Conservation (phyloP, 2,888 invertebrate species). For the Halocaridina rubra region DNA sequence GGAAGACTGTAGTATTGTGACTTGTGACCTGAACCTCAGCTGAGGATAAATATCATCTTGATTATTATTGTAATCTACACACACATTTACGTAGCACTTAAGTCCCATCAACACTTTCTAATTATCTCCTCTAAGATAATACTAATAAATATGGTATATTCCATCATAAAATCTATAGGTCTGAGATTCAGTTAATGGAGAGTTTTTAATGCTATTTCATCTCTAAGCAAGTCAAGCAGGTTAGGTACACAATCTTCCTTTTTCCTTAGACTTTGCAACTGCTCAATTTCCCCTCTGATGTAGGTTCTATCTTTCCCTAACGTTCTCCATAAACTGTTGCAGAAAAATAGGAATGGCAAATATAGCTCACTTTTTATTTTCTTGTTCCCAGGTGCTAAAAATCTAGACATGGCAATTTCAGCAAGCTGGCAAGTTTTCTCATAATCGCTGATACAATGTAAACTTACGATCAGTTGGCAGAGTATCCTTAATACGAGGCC, state of each 20-base stretch:
- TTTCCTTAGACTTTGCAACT: conserved; percentile 3
- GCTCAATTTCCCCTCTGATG: conserved; percentile 34
- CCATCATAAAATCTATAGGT: too few relatives aligned
- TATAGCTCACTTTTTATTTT: conserved; percentile 47
- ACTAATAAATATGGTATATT: too few relatives aligned
- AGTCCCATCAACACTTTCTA: too few relatives aligned
- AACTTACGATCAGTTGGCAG: conserved; percentile 50
- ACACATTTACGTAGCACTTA: too few relatives aligned
- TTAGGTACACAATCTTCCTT: conserved; percentile 42
- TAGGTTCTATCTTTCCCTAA: conserved; percentile 34
- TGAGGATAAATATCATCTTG: too few relatives aligned
- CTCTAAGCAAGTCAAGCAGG: conserved; percentile 46
- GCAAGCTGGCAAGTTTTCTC: conserved; percentile 23
- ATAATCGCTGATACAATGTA: conserved; percentile 41
- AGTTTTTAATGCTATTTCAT: conserved; percentile 52
- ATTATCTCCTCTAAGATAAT: too few relatives aligned
- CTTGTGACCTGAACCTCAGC: too few relatives aligned
- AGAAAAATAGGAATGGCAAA: conserved; percentile 46
- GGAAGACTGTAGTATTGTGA: too few relatives aligned
- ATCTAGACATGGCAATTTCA: conserved; percentile 27
- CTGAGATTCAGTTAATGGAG: conserved; percentile 48
- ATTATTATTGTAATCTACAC: too few relatives aligned
- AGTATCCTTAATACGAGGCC: conserved; percentile 46
- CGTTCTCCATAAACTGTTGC: conserved; percentile 37
- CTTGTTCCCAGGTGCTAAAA: conserved; percentile 31